These are phyloP conservation scores for Leptodirus hochenwartii DNA, from an alignment of 2,888 invertebrate species.

Conservation along the genomic window DNA sequence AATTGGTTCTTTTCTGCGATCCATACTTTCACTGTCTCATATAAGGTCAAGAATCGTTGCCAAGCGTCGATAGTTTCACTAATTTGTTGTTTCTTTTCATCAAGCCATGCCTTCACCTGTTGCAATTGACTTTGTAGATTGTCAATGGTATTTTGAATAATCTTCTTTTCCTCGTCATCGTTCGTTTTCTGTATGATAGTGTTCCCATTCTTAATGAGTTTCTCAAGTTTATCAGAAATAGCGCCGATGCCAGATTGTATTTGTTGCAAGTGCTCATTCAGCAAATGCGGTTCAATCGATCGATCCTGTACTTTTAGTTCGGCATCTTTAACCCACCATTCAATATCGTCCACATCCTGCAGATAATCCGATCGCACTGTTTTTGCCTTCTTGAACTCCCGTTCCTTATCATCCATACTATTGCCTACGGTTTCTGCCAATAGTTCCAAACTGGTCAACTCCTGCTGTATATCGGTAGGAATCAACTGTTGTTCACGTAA, in stretches of 20 bases:
- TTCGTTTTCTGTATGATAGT: conserved; percentile 62
- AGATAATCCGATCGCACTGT: conserved; percentile 66
- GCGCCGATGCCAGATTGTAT: conserved; percentile 56
- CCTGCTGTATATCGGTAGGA: conserved; percentile 62
- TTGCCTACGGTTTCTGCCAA: conserved; percentile 59
- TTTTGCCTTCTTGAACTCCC: conserved; percentile 73
- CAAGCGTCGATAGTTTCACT: conserved; percentile 79
- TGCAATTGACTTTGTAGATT: conserved; percentile 61
- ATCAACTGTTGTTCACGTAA: conserved; percentile 39
- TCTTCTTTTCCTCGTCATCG: conserved; percentile 56
- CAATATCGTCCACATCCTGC: conserved; percentile 60
- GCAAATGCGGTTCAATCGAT: conserved; percentile 53
- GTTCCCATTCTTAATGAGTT: conserved; percentile 59
- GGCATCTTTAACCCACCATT: conserved; percentile 66
- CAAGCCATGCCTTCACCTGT: conserved; percentile 60
- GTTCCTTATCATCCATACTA: conserved; percentile 73
- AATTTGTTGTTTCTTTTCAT: conserved; percentile 66
- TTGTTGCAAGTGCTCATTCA: conserved; percentile 60
- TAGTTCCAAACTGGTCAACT: conserved; percentile 66
- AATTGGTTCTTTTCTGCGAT: conserved; percentile 65
- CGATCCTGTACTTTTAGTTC: conserved; percentile 71
- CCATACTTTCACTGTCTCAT: conserved; percentile 70
- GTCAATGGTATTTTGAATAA: conserved; percentile 56
- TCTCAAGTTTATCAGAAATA: conserved; percentile 57
- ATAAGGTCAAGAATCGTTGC: conserved; percentile 66